These are phyloP conservation scores for Tragulus kanchil DNA, from an alignment of 2,113 vertebrate genomes.

Conservation along the genomic window DNA sequence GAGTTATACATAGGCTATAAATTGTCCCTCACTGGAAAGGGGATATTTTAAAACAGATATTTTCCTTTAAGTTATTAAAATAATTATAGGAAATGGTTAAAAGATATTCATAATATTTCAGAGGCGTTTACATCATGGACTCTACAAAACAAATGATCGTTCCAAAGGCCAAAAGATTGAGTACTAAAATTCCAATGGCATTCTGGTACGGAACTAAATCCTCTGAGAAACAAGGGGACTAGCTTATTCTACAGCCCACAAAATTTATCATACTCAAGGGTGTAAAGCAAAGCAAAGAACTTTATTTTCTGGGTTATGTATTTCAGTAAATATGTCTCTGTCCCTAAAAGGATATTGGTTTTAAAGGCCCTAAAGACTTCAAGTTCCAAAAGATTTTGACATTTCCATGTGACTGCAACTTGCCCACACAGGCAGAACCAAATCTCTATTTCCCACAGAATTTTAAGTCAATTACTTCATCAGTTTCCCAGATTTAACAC, in stretches of 20 bases:
- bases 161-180: conserved; percentile 69
- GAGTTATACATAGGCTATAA: conserved; percentile 62
- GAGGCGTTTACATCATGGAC: conserved; percentile 57
- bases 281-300: conserved; percentile 65
- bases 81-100: conserved; percentile 77
- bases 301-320: conserved; percentile 74
- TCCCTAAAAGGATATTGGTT: conserved; percentile 74
- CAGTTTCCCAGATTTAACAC: conserved; percentile 27
- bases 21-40: conserved; percentile 53
- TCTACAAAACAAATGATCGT: conserved; percentile 70
- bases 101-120: conserved; percentile 71
- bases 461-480: conserved; percentile 40
- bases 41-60: conserved; percentile 60
- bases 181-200: conserved; percentile 60
- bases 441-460: conserved; percentile 52
- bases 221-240: conserved; percentile 59
- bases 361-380: conserved; percentile 66
- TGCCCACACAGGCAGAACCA: not conserved
- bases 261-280: conserved; percentile 75
- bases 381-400: conserved; percentile 43
- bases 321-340: conserved; percentile 73
- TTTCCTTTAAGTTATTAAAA: conserved; percentile 73
- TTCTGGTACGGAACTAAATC: conserved; percentile 65
- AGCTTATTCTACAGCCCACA: conserved; percentile 56
- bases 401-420: conserved; percentile 42